Percentiles rank a stretch among this genome's conserved stretches.
These are phyloP conservation scores for Orius insidiosus DNA, from an alignment of 1,140 invertebrate species.

Conservation along the genomic window DNA sequence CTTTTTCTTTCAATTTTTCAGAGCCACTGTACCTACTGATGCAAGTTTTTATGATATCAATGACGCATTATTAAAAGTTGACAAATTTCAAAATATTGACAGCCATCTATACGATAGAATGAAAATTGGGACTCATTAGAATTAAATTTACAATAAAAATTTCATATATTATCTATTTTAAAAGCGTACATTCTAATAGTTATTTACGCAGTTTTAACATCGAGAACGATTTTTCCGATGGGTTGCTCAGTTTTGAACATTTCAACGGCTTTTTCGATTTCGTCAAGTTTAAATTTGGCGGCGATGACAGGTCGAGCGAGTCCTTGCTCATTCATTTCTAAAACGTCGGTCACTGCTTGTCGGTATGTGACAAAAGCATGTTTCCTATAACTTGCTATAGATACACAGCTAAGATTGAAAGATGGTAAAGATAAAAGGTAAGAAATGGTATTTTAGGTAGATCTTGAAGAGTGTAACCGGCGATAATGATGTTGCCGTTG, in stretches of 20 bases:
- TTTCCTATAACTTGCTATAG: conserved; percentile 31
- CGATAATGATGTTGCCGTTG: conserved; percentile 35
- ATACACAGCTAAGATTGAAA: conserved; percentile 35
- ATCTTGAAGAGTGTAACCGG: conserved; percentile 32
- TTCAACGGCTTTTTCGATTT: conserved; percentile 29
- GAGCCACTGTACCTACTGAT: too few relatives aligned
- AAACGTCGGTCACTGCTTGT: conserved; percentile 28
- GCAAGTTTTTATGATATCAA: too few relatives aligned
- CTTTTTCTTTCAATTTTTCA: too few relatives aligned
- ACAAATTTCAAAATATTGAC: too few relatives aligned
- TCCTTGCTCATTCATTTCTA: conserved; percentile 30
- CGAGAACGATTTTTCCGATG: conserved; percentile 29
- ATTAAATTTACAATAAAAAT: too few relatives aligned
- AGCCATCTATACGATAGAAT: too few relatives aligned
- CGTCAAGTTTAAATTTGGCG: conserved; percentile 25
- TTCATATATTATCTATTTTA: too few relatives aligned
- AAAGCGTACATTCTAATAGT: too few relatives aligned
- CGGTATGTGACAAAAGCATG: conserved; percentile 24
- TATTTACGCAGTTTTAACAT: conserved; percentile 11
- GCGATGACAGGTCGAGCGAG: conserved; percentile 28
- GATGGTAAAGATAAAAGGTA: conserved; percentile 24
- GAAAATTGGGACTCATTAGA: too few relatives aligned
- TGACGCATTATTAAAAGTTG: too few relatives aligned
- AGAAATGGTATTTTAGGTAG: conserved; percentile 26
- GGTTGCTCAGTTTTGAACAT: conserved; percentile 26